Evolutionary conservation across 1,140 invertebrate genomes (phyloP), one percentile per base, ranked within the genome.

Genomic region (Saccostrea glomerata): DNA sequence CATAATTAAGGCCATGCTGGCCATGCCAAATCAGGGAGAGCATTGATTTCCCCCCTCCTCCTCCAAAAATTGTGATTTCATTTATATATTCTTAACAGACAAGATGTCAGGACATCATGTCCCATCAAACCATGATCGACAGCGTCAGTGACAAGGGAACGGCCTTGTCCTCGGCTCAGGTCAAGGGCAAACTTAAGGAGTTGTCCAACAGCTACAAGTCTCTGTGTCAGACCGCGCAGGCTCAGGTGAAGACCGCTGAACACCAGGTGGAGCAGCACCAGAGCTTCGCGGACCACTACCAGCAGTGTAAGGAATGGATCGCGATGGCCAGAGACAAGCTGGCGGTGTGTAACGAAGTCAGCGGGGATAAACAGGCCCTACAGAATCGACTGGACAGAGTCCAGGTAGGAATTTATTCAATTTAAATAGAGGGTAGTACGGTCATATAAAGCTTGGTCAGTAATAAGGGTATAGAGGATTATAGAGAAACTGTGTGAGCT

Each of bases 101-200:
- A 4, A 95, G 98, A 20, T 95, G 96, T 25, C 97, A 98, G 95
- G 98, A 99, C 95, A 98, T 99, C 73, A 97, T 97, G 95, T 97
- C 97, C 0, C 98, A 99, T 95, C 98, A 98, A 94, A 96, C 97
- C 55, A 95, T 99, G 20, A 97, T 99, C 0, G 98, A 98, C 94
- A 97, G 97, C 87, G 98, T 99, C 25, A 98, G 97, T 94, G 98
- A 98, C 88, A 98, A 98, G 94, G 98, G 98, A 11, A 97, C 98
- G 93, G 97, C 98, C 84, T 95, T 99, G n/a, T 97, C 98, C 9
- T 97, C 98, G 11, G 87, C 91, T n/a, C 92, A 93, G 83, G 92
- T 93, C 63, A 92, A 92, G 82, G 91, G 90, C 86, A 94, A 92
- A 90, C 88, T 94, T 54, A 91, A 91, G n/a, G 91, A 94, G 77